These are phyloP conservation scores for Megaleporinus macrocephalus DNA, from an alignment of 2,113 vertebrate species.

Conservation along the genomic window DNA sequence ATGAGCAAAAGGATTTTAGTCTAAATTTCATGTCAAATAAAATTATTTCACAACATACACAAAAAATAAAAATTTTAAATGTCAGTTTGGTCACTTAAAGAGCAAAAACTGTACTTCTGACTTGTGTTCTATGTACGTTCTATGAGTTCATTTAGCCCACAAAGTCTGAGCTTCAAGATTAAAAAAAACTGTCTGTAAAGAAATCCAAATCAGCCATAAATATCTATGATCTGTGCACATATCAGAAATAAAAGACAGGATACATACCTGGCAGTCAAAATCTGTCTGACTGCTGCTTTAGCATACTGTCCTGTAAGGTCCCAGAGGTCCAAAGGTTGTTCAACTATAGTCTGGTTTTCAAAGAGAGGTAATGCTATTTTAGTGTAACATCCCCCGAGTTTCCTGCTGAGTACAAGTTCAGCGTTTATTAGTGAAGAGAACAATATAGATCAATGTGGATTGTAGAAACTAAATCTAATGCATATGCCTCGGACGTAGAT, in stretches of 20 bases:
- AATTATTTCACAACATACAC: too few relatives aligned
- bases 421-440: neutral
- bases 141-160: too few relatives aligned
- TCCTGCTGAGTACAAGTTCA: conserved; percentile 48
- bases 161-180: too few relatives aligned
- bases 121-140: too few relatives aligned
- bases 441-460: neutral
- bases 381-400: conserved; percentile 75
- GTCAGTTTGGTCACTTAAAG: too few relatives aligned
- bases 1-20: too few relatives aligned
- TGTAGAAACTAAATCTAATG: neutral
- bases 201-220: too few relatives aligned
- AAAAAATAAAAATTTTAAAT: too few relatives aligned
- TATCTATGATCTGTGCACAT: too few relatives aligned
- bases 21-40: too few relatives aligned
- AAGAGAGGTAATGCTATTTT: conserved; percentile 88
- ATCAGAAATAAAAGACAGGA: neutral
- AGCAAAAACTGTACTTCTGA: too few relatives aligned
- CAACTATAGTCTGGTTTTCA: conserved; percentile 84
- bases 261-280: conserved; percentile 82
- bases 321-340: conserved; percentile 88
- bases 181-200: too few relatives aligned
- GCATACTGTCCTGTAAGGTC: conserved; percentile 78
- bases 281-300: conserved; percentile 76
- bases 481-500: neutral